Evolutionary conservation across 2,888 invertebrate species (phyloP), one percentile per base, ranked within the genome.

Genomic region (Cyclophora punctaria): DNA sequence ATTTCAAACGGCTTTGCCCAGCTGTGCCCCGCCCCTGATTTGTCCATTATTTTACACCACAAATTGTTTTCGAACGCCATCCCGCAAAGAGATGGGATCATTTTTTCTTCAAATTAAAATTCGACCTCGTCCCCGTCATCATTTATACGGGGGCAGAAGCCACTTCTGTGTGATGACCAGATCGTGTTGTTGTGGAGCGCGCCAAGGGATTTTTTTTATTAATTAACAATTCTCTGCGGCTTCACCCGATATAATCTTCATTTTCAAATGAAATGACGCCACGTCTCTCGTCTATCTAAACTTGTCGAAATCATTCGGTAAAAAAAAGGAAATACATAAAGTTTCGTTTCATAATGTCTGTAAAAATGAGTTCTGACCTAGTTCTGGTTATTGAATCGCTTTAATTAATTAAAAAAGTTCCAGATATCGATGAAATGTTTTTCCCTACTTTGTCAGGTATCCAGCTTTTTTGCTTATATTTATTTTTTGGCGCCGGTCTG

Each of bases 121-220:
- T 56, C 57, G 59, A 59, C 64, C 63, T 63, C 60, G 62, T 49
- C 61, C 55, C 52, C 60, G 64, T 69, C 69, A 72, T 75, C 75
- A 75, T 74, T 75, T 71, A 73, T 73, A 69, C 71, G 69, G 69
- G 70, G 69, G 64, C 60, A 62, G 63, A 59, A 51, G 63, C 65
- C 59, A 56, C 67, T 69, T 70, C 73, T 71, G 66, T 57, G 66
- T 62, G 64, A 71, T 78, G 80, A 82, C 80, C 70, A 77, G 79
- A 76, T 78, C 69, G 74, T 74, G 65, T 63, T 55, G 63, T 75
- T 75, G 75, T 70, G 69, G 70, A 63, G 66, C 58, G 66, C 61
- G 57, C 55, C 20, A 55, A 62, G 63, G 50, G 47, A 45, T 40
- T 51, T 58, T 54, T n/a, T 61, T 59, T 56, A 43, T 52, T 58